phyloP scores from a whole-genome alignment of 1,140 invertebrate species.

The Ips nitidus region DNA sequence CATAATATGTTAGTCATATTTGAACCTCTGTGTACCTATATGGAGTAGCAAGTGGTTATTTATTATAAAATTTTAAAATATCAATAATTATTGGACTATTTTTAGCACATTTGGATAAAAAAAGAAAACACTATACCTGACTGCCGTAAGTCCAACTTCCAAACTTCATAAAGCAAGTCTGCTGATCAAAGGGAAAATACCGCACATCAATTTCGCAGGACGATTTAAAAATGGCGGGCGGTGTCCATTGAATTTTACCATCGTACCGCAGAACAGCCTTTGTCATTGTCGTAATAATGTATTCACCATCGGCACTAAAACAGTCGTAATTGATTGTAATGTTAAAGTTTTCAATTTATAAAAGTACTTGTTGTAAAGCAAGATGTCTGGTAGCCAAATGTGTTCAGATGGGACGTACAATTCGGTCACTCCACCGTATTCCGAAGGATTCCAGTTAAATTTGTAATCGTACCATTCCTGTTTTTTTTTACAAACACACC shows the following conservation, averaged over 20 bases:
- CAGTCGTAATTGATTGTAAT: slow-evolving; percentile 1
- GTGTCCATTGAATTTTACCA: slow-evolving; percentile 90
- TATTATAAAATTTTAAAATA: neutral
- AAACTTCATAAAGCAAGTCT: slow-evolving; percentile 95
- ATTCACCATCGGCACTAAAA: slow-evolving; percentile 93
- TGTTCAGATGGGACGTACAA: slow-evolving; percentile 91
- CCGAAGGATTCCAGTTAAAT: slow-evolving; percentile 91
- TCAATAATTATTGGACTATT: neutral
- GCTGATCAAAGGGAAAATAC: slow-evolving; percentile 97
- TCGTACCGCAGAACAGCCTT: slow-evolving; percentile 90
- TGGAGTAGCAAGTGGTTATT: no score
- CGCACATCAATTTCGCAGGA: slow-evolving; percentile 96
- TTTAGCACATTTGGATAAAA: no score
- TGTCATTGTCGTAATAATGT: slow-evolving; percentile 97
- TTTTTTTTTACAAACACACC: neutral
- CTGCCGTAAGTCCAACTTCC: slow-evolving; percentile 98
- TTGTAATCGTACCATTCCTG: slow-evolving; percentile 97
- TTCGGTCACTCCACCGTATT: slow-evolving; percentile 93
- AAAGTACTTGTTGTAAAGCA: slow-evolving; percentile 93
- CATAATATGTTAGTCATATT: neutral
- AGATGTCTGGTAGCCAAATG: slow-evolving; percentile 94
- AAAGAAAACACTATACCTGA: slow-evolving; percentile 62
- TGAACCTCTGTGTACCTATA: no score
- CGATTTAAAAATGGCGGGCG: slow-evolving; percentile 96
- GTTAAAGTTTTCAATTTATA: neutral